These are phyloP conservation scores for Epinephelus malabaricus DNA, from an alignment of 2,797 vertebrate species.

Conservation along the genomic window DNA sequence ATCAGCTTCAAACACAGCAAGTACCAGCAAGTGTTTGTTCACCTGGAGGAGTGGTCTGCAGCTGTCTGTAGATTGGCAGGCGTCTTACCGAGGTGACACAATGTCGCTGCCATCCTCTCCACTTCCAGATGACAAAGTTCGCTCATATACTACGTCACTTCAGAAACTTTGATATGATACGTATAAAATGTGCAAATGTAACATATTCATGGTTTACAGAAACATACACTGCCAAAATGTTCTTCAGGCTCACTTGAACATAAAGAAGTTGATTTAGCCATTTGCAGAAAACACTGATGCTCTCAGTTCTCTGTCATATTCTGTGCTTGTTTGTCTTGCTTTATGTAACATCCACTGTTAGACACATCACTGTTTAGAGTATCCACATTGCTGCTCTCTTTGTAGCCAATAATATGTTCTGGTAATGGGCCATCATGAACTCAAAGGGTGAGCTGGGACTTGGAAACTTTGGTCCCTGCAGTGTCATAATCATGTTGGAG, in stretches of 20 bases:
- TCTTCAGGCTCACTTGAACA: not conserved
- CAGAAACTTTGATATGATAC: too few species aligned
- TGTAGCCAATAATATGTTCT: slow-evolving; percentile 11
- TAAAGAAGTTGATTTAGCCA: not conserved
- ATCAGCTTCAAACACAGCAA: too few species aligned
- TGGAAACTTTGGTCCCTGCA: slow-evolving; percentile 37
- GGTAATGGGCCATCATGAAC: slow-evolving; percentile 38
- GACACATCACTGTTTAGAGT: not conserved
- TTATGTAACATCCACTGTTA: not conserved
- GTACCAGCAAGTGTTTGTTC: too few species aligned
- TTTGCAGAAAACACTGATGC: not conserved
- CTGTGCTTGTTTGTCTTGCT: not conserved
- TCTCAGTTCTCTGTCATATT: not conserved
- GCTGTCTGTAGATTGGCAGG: too few species aligned
- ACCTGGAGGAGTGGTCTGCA: too few species aligned
- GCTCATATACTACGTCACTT: too few species aligned
- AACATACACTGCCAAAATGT: too few species aligned
- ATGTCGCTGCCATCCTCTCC: too few species aligned
- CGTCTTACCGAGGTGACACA: too few species aligned
- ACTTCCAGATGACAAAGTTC: too few species aligned
- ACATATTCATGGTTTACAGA: too few species aligned
- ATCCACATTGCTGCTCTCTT: slow-evolving; percentile 6
- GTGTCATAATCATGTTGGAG: slow-evolving; percentile 37
- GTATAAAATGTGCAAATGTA: too few species aligned
- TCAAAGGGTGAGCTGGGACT: slow-evolving; percentile 39